phyloP scores from a whole-genome alignment of 2,888 invertebrate species.

The Tipula confusa region DNA sequence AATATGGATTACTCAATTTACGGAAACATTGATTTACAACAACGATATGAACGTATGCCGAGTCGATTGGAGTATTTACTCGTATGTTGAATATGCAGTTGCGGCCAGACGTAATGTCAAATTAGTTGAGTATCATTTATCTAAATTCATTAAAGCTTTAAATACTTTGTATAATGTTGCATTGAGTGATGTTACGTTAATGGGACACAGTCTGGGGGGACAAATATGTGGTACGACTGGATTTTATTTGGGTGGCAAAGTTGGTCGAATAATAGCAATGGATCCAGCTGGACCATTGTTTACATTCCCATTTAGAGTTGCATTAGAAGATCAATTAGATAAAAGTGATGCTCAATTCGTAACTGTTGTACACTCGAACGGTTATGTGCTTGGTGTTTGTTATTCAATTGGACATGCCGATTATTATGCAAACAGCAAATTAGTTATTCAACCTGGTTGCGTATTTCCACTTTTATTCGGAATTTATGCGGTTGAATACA shows the following conservation, averaged over 20 bases:
- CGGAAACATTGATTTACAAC: slow-evolving; percentile 44
- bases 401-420: slow-evolving; percentile 47
- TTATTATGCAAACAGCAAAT: slow-evolving; percentile 48
- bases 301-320: slow-evolving; percentile 44
- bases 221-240: slow-evolving; percentile 49
- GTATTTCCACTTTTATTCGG: slow-evolving; percentile 36
- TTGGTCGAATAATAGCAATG: slow-evolving; percentile 48
- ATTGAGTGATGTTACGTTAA: slow-evolving; percentile 42
- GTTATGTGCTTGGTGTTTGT: slow-evolving; percentile 44
- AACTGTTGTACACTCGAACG: slow-evolving; percentile 47
- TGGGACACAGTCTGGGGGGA: slow-evolving; percentile 48
- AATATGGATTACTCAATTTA: slow-evolving; percentile 44
- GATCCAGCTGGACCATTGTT: slow-evolving; percentile 49
- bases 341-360: slow-evolving; percentile 45
- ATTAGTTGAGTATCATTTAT: slow-evolving; percentile 37
- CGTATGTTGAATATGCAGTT: slow-evolving; percentile 44
- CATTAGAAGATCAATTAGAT: slow-evolving; percentile 44
- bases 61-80: slow-evolving; percentile 47
- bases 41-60: slow-evolving; percentile 45
- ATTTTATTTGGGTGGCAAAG: slow-evolving; percentile 40
- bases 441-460: slow-evolving; percentile 46
- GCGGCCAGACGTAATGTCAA: slow-evolving; percentile 36
- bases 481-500: background rate
- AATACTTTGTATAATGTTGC: slow-evolving; percentile 39
- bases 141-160: slow-evolving; percentile 44